Evolutionary conservation across 1,140 invertebrate genomes (phyloP).

Genomic region (Neodiprion fabricii): DNA sequence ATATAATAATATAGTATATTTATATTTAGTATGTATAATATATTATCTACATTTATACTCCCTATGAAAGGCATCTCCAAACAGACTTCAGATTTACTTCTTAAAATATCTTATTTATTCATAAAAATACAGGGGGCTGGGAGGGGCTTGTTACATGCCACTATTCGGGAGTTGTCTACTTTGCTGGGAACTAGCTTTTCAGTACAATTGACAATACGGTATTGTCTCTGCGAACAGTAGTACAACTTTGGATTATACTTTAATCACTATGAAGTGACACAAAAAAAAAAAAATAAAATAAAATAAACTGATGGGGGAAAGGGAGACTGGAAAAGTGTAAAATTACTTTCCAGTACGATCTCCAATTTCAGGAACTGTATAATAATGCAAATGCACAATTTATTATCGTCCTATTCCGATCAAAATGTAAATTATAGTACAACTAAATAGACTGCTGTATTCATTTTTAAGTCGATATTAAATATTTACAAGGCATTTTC

Average conservation of each 20-base stretch:
- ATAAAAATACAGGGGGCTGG: conserved; percentile 59
- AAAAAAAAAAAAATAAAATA: neutral
- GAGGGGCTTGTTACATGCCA: neutral
- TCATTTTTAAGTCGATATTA: too few species aligned
- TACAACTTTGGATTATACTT: neutral
- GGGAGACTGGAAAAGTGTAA: too few species aligned
- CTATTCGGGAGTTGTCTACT: neutral
- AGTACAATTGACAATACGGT: neutral
- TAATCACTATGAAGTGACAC: neutral
- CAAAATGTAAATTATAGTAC: neutral
- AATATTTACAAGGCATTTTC: too few species aligned
- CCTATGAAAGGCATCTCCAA: conserved; percentile 63
- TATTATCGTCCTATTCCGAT: neutral
- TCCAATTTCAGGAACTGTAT: neutral
- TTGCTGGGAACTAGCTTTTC: conserved; percentile 7
- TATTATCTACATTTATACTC: conserved; percentile 63
- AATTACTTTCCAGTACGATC: neutral
- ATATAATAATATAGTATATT: conserved; percentile 62
- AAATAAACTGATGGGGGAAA: neutral
- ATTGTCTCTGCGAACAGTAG: too few species aligned
- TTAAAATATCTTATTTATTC: conserved; percentile 64
- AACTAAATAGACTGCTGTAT: too few species aligned
- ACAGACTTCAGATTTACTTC: conserved; percentile 62
- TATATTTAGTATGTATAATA: conserved; percentile 62
- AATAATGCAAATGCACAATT: neutral